Percentiles rank a stretch among this genome's conserved stretches.
These are phyloP conservation scores for Stenolophus ochropezus DNA, from an alignment of 2,888 invertebrate genomes.

Conservation along the genomic window DNA sequence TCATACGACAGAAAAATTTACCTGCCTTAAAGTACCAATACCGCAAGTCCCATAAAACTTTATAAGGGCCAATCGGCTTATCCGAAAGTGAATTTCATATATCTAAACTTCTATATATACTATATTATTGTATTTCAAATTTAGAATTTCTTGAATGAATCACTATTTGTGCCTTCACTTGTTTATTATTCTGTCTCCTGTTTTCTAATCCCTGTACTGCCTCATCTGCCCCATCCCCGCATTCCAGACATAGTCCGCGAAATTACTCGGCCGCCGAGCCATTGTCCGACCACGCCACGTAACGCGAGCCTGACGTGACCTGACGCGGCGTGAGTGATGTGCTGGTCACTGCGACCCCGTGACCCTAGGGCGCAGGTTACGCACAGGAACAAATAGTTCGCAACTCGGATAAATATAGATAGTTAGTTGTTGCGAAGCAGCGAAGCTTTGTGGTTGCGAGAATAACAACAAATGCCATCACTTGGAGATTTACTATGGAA, in stretches of 20 bases:
- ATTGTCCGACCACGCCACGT: slow-evolving; percentile 15
- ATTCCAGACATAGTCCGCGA: background rate
- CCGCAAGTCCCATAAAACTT: no score
- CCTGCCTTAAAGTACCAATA: no score
- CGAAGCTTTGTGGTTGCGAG: no score
- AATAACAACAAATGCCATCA: no score
- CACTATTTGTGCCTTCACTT: no score
- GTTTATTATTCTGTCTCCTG: background rate
- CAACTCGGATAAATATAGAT: no score
- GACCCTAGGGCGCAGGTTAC: background rate
- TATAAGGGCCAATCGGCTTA: no score
- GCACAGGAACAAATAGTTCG: background rate
- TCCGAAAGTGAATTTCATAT: no score
- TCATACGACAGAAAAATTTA: no score
- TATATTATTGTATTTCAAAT: background rate
- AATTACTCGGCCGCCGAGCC: background rate
- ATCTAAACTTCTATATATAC: no score
- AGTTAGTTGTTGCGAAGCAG: no score
- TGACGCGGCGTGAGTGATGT: slow-evolving; percentile 1
- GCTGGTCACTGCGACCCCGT: slow-evolving; percentile 1
- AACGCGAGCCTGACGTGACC: background rate
- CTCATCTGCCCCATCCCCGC: background rate
- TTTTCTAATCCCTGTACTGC: background rate
- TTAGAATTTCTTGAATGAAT: background rate
- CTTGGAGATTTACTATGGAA: no score